phyloP scores from a whole-genome alignment of 2,113 vertebrate genomes.

The Isurus oxyrinchus region DNA sequence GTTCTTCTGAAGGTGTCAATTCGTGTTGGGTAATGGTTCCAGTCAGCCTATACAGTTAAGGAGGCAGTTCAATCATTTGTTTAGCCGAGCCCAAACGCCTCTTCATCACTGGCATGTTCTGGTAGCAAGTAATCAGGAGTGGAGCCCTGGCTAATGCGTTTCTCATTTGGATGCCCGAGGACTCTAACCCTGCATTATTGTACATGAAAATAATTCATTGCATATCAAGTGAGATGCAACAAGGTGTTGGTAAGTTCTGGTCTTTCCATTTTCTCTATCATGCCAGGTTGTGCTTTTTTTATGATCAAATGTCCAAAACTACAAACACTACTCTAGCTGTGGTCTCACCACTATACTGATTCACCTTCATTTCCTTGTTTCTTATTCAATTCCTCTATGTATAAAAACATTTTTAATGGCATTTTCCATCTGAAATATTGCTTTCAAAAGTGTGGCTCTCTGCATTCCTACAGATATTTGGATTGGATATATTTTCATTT shows the following conservation, averaged over 20 bases:
- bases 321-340: background rate
- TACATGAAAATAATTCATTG: background rate
- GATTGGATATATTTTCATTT: background rate
- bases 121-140: background rate
- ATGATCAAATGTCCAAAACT: background rate
- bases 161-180: background rate
- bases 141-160: background rate
- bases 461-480: background rate
- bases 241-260: background rate
- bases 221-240: background rate
- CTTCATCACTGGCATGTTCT: background rate
- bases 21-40: background rate
- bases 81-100: background rate
- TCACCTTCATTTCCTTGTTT: background rate
- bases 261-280: background rate
- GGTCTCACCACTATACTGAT: background rate
- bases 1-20: background rate
- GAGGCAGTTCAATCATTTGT: background rate
- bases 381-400: background rate
- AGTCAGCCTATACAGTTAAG: background rate
- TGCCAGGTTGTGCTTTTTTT: background rate
- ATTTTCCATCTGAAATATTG: background rate
- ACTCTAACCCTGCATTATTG: background rate
- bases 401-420: background rate
- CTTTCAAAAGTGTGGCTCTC: background rate